Conservation (phyloP, 2,113 vertebrate genomes). For the Odocoileus virginianus region DNA sequence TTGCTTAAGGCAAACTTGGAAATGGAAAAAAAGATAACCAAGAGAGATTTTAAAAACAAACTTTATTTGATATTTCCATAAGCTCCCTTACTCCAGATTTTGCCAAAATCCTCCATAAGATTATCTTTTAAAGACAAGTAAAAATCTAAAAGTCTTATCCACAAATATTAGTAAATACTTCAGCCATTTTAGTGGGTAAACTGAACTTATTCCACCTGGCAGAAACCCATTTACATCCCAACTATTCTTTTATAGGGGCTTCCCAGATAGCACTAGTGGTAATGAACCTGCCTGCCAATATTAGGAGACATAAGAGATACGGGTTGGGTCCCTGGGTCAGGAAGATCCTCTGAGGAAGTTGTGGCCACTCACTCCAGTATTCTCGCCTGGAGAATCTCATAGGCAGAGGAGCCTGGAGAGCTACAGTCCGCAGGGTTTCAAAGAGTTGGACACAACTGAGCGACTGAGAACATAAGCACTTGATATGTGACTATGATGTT, state of each 20-base stretch:
- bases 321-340: neutral
- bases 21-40: neutral
- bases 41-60: neutral
- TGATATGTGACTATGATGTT: neutral
- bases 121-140: neutral
- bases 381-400: neutral
- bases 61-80: neutral
- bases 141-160: neutral
- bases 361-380: neutral
- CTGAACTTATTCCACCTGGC: neutral
- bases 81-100: neutral
- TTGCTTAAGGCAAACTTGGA: neutral
- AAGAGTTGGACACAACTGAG: neutral
- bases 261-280: neutral
- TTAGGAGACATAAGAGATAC: neutral
- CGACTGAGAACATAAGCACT: neutral
- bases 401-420: neutral
- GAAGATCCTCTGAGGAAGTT: neutral
- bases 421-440: neutral
- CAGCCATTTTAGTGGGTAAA: neutral
- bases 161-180: neutral
- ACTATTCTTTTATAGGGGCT: neutral
- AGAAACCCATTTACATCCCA: neutral
- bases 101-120: neutral
- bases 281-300: neutral